Base-by-base conservation (phyloP, 1,140 invertebrate species). In the Camponotus pennsylvanicus region DNA sequence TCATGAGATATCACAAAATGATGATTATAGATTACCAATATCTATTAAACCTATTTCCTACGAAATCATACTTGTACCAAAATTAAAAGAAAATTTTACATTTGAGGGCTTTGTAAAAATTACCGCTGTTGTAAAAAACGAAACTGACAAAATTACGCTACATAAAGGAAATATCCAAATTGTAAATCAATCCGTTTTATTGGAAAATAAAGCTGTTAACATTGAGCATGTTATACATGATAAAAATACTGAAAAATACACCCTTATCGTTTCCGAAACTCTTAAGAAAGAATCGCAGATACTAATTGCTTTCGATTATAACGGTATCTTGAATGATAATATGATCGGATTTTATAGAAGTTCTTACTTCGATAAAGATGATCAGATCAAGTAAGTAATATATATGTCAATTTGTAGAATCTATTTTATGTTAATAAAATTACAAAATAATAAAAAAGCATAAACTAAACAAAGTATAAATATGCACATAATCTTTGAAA, bases 311-410 rank as follows among this genome's bases (percentile, higher is more conserved):
- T 70, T 93, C 0, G 0, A 0, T 0, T 95, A 91, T 11, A 27
- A 27, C 0, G 95, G 93, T 0, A 37, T 32, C 0, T 89, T 96
- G 45, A 78, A 85, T 1, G 88, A 90, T 5, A 89, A 93, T 5
- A 93, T 94, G 85, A 94, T 94, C 11, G 97, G 97, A 49, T 96
- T 97, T 87, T 97, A 97, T 90, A 95, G 96, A 76, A 98, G 98
- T 93, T 97, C 96, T 15, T 99, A 98, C 92, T 94, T 95, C 9
- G 96, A 97, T 89, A 95, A 95, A n/a, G 96, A 96, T 34, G 92
- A 95, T 59, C 96, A 96, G 84, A 71, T 88, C 40, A 97, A 96
- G 97, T 98, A 94, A 96, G 95, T 66, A 0, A 61, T 15, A 11
- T 66, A 6, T 42, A 55, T 3, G 2, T 63, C 3, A 2, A 9